Evolutionary conservation across 2,797 vertebrate genomes (phyloP).

Genomic region (Myotis myotis): DNA sequence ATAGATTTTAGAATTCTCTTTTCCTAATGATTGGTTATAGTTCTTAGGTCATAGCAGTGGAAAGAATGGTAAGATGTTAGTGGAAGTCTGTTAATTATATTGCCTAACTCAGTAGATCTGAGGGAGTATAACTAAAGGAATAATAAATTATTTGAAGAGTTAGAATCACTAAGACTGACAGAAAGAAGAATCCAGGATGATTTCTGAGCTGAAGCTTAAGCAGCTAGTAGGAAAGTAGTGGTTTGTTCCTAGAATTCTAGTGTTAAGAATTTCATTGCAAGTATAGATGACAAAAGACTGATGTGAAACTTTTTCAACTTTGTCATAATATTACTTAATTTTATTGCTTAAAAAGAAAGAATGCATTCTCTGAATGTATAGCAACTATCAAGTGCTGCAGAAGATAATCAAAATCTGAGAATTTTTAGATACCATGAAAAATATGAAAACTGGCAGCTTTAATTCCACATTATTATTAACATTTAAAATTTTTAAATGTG

Average conservation of each 20-base stretch:
- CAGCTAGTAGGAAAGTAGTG: background rate
- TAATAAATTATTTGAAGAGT: background rate
- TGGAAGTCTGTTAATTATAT: background rate
- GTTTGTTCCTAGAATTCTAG: conserved; percentile 4
- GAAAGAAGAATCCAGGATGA: background rate
- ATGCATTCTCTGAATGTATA: conserved; percentile 32
- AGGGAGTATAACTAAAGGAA: background rate
- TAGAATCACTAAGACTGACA: background rate
- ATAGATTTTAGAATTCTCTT: conserved; percentile 19
- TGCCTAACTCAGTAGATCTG: background rate
- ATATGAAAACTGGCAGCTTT: conserved; percentile 15
- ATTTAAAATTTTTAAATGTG: conserved; percentile 11
- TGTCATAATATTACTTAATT: background rate
- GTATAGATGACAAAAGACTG: background rate
- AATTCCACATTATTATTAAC: conserved; percentile 11
- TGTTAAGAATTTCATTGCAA: background rate
- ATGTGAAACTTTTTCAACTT: conserved; percentile 7
- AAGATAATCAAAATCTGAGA: conserved; percentile 4
- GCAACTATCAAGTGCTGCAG: conserved; percentile 24
- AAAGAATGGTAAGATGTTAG: background rate
- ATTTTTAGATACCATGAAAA: conserved; percentile 38
- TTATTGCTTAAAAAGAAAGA: background rate
- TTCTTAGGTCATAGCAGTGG: background rate
- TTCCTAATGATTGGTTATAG: conserved; percentile 8
- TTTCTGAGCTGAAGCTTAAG: background rate